These are phyloP conservation scores for Cephus runcator DNA, from an alignment of 2,888 invertebrate species.

Conservation along the genomic window DNA sequence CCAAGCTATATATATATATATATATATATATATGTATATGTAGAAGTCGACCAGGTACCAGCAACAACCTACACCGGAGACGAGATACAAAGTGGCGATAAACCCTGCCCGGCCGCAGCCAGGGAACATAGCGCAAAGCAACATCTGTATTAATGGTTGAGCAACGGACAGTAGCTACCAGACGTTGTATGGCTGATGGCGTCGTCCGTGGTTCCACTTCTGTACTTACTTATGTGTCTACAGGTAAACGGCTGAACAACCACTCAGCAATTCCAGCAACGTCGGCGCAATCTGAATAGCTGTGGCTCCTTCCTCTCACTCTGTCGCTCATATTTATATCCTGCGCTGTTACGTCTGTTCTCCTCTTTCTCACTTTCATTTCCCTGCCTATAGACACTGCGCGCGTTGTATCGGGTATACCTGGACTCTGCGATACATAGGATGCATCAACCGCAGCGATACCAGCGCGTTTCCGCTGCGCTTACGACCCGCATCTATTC, in stretches of 20 bases:
- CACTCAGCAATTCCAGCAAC: background rate
- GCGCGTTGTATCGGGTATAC: background rate
- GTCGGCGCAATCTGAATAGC: background rate
- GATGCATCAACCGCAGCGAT: background rate
- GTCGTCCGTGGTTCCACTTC: constrained; percentile 2
- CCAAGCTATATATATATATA: constrained; percentile 5
- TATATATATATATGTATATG: background rate
- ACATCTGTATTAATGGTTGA: constrained; percentile 33
- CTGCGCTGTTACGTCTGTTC: background rate
- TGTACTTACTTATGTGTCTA: background rate
- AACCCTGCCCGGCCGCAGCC: constrained; percentile 24
- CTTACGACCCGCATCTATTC: background rate
- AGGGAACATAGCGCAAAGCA: constrained; percentile 19
- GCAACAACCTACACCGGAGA: constrained; percentile 1
- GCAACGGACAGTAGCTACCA: constrained; percentile 23
- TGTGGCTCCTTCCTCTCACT: background rate
- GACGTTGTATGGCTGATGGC: constrained; percentile 22
- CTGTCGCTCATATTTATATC: background rate
- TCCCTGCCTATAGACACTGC: background rate
- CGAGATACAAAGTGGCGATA: constrained; percentile 27
- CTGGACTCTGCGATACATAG: background rate
- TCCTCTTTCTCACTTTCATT: background rate
- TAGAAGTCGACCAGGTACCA: background rate
- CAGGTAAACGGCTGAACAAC: background rate
- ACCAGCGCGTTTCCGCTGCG: background rate